These are phyloP conservation scores for Lepidothrix coronata DNA, from an alignment of 2,113 vertebrate genomes.

Conservation along the genomic window DNA sequence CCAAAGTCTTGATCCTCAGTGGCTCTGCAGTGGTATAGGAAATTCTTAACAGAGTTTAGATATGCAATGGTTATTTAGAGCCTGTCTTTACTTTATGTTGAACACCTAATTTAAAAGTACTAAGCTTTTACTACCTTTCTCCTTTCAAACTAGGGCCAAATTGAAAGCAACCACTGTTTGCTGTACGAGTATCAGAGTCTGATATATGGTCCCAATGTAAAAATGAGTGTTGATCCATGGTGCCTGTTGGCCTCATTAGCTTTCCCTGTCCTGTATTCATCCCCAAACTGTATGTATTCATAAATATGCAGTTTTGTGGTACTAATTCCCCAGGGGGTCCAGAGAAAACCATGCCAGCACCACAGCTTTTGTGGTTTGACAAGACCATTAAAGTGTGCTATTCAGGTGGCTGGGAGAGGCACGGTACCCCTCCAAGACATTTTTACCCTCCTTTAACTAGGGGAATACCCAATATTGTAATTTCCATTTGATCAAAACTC, in stretches of 20 bases:
- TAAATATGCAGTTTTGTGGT: background rate
- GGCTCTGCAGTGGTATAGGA: background rate
- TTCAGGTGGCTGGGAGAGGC: background rate
- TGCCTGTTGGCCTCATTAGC: background rate
- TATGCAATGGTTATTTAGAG: background rate
- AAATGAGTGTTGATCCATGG: background rate
- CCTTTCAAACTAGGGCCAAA: background rate
- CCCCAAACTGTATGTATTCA: background rate
- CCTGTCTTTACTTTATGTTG: background rate
- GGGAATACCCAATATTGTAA: background rate
- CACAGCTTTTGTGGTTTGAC: background rate
- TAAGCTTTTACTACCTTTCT: background rate
- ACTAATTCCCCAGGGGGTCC: background rate
- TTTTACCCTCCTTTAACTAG: background rate
- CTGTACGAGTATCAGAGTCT: background rate
- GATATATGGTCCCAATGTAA: background rate
- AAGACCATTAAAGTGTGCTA: background rate
- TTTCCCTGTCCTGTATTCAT: background rate
- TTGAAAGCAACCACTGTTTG: background rate
- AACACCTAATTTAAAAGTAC: background rate
- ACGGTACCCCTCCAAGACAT: background rate
- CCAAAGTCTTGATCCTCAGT: background rate
- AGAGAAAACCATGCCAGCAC: background rate
- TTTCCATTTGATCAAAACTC: background rate
- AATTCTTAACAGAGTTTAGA: background rate